Evolutionary conservation across 2,888 invertebrate genomes (phyloP).

Genomic region (Torymus aiolomorphi): DNA sequence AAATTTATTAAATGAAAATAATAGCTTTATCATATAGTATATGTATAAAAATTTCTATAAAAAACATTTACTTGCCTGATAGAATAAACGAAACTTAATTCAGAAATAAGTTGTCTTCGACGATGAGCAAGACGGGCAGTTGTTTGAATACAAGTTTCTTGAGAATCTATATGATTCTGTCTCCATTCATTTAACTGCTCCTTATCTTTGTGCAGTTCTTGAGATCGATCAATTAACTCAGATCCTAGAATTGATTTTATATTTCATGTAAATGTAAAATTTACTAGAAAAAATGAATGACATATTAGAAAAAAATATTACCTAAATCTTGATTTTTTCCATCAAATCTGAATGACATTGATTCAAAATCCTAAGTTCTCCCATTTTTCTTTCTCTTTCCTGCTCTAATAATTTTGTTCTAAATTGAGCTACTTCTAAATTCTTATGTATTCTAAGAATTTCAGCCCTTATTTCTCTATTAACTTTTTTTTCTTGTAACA

Average conservation of each 20-base stretch:
- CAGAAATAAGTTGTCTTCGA: constrained; percentile 84
- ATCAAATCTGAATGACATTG: constrained; percentile 80
- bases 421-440: constrained; percentile 84
- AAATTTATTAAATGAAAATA: too few species aligned
- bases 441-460: constrained; percentile 81
- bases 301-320: constrained; percentile 64
- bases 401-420: constrained; percentile 83
- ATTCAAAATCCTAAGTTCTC: constrained; percentile 81
- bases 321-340: constrained; percentile 84
- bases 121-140: constrained; percentile 81
- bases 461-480: constrained; percentile 82
- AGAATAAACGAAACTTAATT: constrained; percentile 85
- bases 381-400: constrained; percentile 82
- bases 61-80: constrained; percentile 73
- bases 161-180: constrained; percentile 79
- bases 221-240: constrained; percentile 83
- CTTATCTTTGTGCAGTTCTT: constrained; percentile 81
- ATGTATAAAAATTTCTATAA: too few species aligned
- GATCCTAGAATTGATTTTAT: constrained; percentile 76
- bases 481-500: constrained; percentile 77
- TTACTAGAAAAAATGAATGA: too few species aligned
- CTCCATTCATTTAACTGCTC: constrained; percentile 81
- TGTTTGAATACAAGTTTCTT: constrained; percentile 82
- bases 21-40: too few species aligned
- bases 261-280: too few species aligned